phyloP scores from a whole-genome alignment of 2,113 vertebrate genomes.

The Tenebrosternarchus preto region DNA sequence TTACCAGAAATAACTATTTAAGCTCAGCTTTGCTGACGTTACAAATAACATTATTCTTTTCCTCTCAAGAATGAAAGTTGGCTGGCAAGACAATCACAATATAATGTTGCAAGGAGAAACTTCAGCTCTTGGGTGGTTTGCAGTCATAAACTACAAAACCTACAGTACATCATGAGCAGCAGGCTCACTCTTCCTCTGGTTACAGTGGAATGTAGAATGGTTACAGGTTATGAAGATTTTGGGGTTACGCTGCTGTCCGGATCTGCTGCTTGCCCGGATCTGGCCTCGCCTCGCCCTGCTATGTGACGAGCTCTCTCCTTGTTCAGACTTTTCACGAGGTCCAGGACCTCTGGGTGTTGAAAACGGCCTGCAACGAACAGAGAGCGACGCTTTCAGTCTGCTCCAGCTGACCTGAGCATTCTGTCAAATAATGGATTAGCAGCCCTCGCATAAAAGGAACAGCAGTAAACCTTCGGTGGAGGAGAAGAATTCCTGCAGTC shows the following conservation, averaged over 20 bases:
- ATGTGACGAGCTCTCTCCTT: conserved; percentile 76
- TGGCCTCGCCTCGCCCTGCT: conserved; percentile 34
- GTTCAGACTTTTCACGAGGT: conserved; percentile 83
- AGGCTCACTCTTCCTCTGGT: background rate
- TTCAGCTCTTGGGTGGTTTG: background rate
- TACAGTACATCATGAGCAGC: conserved; percentile 5
- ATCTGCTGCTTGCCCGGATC: conserved; percentile 10
- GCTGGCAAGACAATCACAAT: background rate
- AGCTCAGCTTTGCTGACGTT: background rate
- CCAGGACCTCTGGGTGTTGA: conserved; percentile 87
- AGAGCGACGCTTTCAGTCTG: background rate
- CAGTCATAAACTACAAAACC: background rate
- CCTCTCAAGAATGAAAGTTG: too few relatives aligned
- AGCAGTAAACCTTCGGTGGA: conserved; percentile 77
- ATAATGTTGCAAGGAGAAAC: background rate
- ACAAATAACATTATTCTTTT: too few relatives aligned
- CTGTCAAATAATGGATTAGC: background rate
- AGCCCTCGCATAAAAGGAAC: background rate
- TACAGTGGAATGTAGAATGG: too few relatives aligned
- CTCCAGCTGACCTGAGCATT: background rate
- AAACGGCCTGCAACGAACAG: conserved; percentile 81
- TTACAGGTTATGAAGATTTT: conserved; percentile 51
- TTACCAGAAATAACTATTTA: too few relatives aligned
- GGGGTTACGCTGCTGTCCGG: conserved; percentile 7
- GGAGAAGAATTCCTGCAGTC: conserved; percentile 92